Percentiles rank a stretch among this genome's conserved stretches.
These are phyloP conservation scores for Salvelinus fontinalis DNA, from an alignment of 2,113 vertebrate genomes.

Conservation along the genomic window DNA sequence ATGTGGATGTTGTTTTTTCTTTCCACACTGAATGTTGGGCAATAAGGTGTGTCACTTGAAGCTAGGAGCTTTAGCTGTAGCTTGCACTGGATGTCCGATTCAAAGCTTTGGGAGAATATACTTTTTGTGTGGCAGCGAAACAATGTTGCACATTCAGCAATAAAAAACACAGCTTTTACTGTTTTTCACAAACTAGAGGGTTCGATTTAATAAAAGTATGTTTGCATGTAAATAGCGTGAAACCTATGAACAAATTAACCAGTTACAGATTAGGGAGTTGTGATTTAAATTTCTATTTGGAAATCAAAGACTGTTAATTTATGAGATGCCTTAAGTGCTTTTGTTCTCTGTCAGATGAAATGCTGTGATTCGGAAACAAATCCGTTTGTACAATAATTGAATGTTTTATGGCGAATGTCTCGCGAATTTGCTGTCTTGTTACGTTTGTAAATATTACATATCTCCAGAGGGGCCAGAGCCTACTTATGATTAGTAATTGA, in stretches of 20 bases:
- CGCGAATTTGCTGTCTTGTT: constrained; percentile 56
- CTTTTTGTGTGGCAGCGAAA: constrained; percentile 29
- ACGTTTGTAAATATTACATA: constrained; percentile 62
- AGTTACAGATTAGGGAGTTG: constrained; percentile 40
- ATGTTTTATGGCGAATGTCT: constrained; percentile 60
- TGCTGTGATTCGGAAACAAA: constrained; percentile 66
- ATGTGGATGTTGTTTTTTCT: constrained; percentile 39
- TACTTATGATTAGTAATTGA: constrained; percentile 20
- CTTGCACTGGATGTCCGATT: constrained; percentile 43
- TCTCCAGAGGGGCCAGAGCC: constrained; percentile 25
- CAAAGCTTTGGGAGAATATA: constrained; percentile 31
- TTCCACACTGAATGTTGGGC: constrained; percentile 16
- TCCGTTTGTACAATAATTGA: constrained; percentile 67
- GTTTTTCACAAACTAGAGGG: constrained; percentile 9
- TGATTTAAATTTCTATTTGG: constrained; percentile 36
- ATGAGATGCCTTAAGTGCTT: constrained; percentile 65
- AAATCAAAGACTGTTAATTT: constrained; percentile 68
- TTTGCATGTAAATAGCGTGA: constrained; percentile 60
- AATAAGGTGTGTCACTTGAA: constrained; percentile 59
- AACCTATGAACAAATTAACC: constrained; percentile 50
- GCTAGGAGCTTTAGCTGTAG: constrained; percentile 39
- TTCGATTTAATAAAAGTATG: constrained; percentile 6
- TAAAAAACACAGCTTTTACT: constrained; percentile 32
- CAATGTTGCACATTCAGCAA: constrained; percentile 38
- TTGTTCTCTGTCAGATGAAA: constrained; percentile 55